Percentiles rank a stretch among this genome's conserved stretches.
phyloP scores from a whole-genome alignment of 2,113 vertebrate genomes.

The Cyanoliseus patagonus region DNA sequence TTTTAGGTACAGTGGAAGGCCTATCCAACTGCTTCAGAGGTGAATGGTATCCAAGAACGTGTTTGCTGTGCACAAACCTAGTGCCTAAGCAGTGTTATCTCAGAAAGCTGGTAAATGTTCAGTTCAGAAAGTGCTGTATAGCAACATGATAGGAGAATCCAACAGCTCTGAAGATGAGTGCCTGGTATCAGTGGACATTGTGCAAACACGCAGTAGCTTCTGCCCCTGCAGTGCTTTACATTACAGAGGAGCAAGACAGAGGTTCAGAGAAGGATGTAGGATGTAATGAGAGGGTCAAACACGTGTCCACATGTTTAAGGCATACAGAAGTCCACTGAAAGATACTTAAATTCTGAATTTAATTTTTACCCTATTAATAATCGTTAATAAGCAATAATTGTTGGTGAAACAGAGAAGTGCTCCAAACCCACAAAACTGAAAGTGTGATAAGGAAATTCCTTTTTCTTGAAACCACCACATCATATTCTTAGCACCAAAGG shows the following conservation, averaged over 20 bases:
- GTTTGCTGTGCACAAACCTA: background rate
- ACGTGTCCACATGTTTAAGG: background rate
- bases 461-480: background rate
- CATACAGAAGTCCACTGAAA: background rate
- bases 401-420: background rate
- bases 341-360: background rate
- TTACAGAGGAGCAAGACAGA: background rate
- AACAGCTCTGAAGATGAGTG: background rate
- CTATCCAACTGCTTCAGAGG: background rate
- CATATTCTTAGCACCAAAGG: background rate
- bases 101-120: background rate
- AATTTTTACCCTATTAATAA: background rate
- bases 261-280: background rate
- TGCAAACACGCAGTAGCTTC: background rate
- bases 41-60: fast-evolving
- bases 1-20: background rate
- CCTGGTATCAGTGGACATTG: background rate
- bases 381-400: background rate
- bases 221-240: background rate
- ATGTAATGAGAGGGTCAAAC: background rate
- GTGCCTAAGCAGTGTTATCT: background rate
- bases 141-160: background rate
- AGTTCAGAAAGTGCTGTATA: background rate
- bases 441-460: background rate
- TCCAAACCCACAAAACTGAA: background rate